Conservation (phyloP, 2,113 vertebrate genomes). For the Zapus hudsonius region DNA sequence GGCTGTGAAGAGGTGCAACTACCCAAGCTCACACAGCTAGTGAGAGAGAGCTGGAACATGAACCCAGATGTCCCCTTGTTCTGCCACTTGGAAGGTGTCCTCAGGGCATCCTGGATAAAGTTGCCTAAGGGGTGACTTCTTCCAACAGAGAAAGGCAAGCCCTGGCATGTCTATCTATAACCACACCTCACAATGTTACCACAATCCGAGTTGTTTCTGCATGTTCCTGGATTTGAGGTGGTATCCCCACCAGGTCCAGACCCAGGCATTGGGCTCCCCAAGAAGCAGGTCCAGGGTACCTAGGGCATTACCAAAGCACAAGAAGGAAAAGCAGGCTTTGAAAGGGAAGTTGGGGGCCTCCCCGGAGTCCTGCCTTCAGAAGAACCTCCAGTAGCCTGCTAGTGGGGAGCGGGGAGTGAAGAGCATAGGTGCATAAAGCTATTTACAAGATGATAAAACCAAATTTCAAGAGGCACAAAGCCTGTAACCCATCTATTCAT, state of each 20-base stretch:
- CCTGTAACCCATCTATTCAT: not conserved
- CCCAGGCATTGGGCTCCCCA: not conserved
- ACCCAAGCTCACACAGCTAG: not conserved
- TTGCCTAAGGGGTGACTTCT: not conserved
- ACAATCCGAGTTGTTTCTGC: rapidly evolving
- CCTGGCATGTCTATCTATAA: rapidly evolving
- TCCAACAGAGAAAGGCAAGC: not conserved
- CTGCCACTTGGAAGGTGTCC: not conserved
- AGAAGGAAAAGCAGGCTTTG: not conserved
- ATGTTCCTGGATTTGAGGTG: not conserved
- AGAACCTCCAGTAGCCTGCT: not conserved
- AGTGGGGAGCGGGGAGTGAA: not conserved
- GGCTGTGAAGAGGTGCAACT: not conserved
- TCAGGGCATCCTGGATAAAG: rapidly evolving
- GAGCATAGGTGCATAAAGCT: not conserved
- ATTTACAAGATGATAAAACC: not conserved
- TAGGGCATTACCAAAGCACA: rapidly evolving
- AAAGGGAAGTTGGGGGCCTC: rapidly evolving
- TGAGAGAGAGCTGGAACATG: not conserved
- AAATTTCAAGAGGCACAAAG: not conserved
- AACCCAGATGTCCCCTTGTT: not conserved
- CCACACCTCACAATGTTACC: rapidly evolving
- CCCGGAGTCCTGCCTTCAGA: not conserved
- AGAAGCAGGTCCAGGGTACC: not conserved
- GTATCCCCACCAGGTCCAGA: too few species aligned